Percentiles rank a stretch among this genome's conserved stretches.
Conservation (phyloP, 2,888 invertebrate genomes). For the Lepidocyrtoides sp. region DNA sequence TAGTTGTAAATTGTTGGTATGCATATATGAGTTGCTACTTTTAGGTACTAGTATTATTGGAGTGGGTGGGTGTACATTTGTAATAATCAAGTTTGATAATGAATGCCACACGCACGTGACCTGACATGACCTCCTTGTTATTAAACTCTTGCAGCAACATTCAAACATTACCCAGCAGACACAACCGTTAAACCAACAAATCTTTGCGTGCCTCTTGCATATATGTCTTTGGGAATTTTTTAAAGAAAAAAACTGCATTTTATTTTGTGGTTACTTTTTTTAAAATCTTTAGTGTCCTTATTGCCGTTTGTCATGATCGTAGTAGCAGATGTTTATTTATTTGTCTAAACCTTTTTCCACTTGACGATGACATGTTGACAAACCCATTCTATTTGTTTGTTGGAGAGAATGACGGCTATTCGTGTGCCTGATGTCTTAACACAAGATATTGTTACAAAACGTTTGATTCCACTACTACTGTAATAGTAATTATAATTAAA, state of each 20-base stretch:
- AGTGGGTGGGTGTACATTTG: constrained; percentile 43
- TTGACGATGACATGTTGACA: constrained; percentile 45
- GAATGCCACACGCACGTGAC: constrained; percentile 70
- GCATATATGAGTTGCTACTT: too few relatives aligned
- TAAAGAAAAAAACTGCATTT: neutral
- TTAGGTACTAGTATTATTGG: neutral
- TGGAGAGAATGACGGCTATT: neutral
- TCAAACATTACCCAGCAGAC: neutral
- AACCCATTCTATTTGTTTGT: constrained; percentile 16
- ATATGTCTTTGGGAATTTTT: too few relatives aligned
- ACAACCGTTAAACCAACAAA: neutral
- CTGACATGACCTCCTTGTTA: constrained; percentile 59
- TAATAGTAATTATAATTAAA: constrained; percentile 37
- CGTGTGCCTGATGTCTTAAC: neutral
- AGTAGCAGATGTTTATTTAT: neutral
- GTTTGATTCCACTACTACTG: neutral
- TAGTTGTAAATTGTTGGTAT: too few relatives aligned
- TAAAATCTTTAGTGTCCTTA: neutral
- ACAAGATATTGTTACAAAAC: constrained; percentile 34
- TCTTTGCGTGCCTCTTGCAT: too few relatives aligned
- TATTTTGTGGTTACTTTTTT: too few relatives aligned
- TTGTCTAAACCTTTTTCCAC: neutral
- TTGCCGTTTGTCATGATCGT: neutral
- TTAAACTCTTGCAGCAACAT: neutral
- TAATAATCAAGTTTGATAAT: constrained; percentile 49